phyloP scores from a whole-genome alignment of 2,113 vertebrate species.

The Sinocyclocheilus grahami region DNA sequence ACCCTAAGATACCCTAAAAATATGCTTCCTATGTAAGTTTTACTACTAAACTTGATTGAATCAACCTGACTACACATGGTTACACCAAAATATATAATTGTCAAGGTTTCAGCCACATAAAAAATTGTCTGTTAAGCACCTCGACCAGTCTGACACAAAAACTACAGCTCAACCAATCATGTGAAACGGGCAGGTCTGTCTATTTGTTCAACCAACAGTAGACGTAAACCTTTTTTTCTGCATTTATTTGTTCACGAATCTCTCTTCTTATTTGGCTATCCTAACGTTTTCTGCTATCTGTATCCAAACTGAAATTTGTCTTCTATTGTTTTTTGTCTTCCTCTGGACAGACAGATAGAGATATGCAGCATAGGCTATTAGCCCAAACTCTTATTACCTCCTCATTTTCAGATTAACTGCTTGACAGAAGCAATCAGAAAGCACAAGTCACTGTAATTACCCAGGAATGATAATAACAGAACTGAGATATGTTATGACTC shows the following conservation, averaged over 20 bases:
- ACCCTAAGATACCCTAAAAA: no score
- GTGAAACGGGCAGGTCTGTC: not conserved
- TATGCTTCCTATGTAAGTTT: no score
- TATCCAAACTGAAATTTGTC: slow-evolving; percentile 2
- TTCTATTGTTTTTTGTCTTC: not conserved
- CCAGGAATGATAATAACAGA: slow-evolving; percentile 35
- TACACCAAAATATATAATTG: not conserved
- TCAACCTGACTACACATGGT: not conserved
- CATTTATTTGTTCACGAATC: not conserved
- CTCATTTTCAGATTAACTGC: slow-evolving; percentile 49
- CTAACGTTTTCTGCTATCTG: not conserved
- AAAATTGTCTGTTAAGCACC: not conserved
- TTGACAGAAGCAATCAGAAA: slow-evolving; percentile 42
- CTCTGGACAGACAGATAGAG: slow-evolving; percentile 19
- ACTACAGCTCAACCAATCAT: not conserved
- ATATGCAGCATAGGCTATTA: slow-evolving; percentile 27
- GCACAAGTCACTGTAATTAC: slow-evolving; percentile 46
- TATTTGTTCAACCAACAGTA: not conserved
- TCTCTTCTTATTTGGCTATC: not conserved
- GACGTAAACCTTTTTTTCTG: not conserved
- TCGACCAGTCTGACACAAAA: not conserved
- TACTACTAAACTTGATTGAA: not conserved
- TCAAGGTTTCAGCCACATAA: not conserved
- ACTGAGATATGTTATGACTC: slow-evolving; percentile 25
- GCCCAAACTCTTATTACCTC: slow-evolving; percentile 40